A percentile compares a stretch with the other conserved stretches of the same genome.
phyloP scores from a whole-genome alignment of 2,888 invertebrate genomes.

The Stenodera caucasica region DNA sequence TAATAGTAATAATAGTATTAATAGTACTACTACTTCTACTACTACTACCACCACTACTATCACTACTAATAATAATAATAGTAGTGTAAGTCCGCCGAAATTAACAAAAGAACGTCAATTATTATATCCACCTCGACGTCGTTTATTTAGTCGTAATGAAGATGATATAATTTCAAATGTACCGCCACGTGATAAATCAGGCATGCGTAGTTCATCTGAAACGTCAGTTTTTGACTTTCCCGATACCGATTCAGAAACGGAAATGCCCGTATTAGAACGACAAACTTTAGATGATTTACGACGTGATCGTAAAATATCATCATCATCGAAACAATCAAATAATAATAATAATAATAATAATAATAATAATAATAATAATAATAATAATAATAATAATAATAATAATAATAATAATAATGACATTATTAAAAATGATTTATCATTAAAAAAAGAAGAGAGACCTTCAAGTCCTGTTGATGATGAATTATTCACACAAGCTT shows the following conservation, averaged over 20 bases:
- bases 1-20: no score
- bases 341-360: conserved; percentile 35
- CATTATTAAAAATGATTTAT: conserved; percentile 29
- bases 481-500: conserved; percentile 67
- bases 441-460: conserved; percentile 38
- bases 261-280: conserved; percentile 64
- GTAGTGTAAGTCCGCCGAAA: conserved; percentile 57
- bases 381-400: no score
- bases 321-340: conserved; percentile 60
- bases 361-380: no score
- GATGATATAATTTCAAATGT: conserved; percentile 44
- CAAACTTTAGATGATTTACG: conserved; percentile 70
- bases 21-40: no score
- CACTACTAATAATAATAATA: conserved; percentile 36
- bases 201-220: conserved; percentile 63
- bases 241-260: conserved; percentile 66
- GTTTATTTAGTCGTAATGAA: conserved; percentile 66
- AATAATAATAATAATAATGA: conserved; percentile 47
- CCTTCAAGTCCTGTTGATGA: conserved; percentile 52
- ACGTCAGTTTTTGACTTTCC: conserved; percentile 68
- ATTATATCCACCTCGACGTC: conserved; percentile 54
- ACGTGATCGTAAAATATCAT: conserved; percentile 61
- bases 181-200: conserved; percentile 56
- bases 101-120: conserved; percentile 55
- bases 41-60: not conserved